Percentiles rank a stretch among this genome's conserved stretches.
phyloP scores from a whole-genome alignment of 2,888 invertebrate genomes.

The Lepas anatifera region DNA sequence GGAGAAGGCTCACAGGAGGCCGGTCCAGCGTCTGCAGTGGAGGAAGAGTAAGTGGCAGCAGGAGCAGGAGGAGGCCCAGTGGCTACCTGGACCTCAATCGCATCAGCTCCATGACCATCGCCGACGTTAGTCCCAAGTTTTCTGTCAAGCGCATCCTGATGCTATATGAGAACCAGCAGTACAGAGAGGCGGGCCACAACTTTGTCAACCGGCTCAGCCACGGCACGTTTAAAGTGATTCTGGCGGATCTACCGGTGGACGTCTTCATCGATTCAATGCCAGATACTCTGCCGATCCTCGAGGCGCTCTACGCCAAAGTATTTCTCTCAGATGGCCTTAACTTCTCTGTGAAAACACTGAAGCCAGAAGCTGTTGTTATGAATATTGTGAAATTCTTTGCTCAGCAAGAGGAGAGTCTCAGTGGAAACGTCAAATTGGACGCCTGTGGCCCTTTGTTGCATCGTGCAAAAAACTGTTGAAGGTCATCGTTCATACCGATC shows the following conservation, averaged over 20 bases:
- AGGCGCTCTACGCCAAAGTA: slow-evolving; percentile 55
- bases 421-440: slow-evolving; percentile 29
- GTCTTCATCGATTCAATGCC: slow-evolving; percentile 79
- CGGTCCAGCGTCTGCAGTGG: slow-evolving; percentile 29
- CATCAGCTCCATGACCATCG: slow-evolving; percentile 31
- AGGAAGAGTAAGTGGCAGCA: slow-evolving; percentile 27
- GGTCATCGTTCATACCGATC: slow-evolving; percentile 41
- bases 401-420: slow-evolving; percentile 31
- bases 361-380: slow-evolving; percentile 70
- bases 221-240: slow-evolving; percentile 56
- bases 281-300: slow-evolving; percentile 71
- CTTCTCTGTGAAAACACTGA: slow-evolving; percentile 30
- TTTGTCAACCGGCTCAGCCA: slow-evolving; percentile 67
- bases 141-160: slow-evolving; percentile 50
- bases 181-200: slow-evolving; percentile 77
- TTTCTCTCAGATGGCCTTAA: slow-evolving; percentile 35
- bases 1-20: slow-evolving; percentile 20
- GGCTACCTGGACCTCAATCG: slow-evolving; percentile 25
- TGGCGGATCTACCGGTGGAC: slow-evolving; percentile 65
- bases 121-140: slow-evolving; percentile 39
- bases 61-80: slow-evolving; percentile 23
- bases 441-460: slow-evolving; percentile 33
- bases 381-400: slow-evolving; percentile 67
- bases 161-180: slow-evolving; percentile 75
- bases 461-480: slow-evolving; percentile 38